Evolutionary conservation across 2,797 vertebrate genomes (phyloP), one percentile per base, ranked within the genome.

Genomic region (Hephaestus fuliginosus): DNA sequence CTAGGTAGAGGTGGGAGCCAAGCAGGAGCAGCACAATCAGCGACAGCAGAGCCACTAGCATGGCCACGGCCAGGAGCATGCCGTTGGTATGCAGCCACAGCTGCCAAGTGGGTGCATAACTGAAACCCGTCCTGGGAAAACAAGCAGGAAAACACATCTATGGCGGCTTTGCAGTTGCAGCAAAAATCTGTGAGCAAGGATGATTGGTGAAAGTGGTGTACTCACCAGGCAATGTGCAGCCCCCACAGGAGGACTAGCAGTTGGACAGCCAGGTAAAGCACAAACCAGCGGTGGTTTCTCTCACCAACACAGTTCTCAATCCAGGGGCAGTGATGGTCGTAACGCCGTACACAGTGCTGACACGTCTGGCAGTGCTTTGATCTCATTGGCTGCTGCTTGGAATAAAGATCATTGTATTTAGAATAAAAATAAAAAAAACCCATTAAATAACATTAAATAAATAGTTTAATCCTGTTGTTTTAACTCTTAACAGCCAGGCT

Each of bases 281-380:
- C 89, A 68, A 99, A 99, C 92, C 97, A 95, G 5, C 96, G 97
- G 84, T 98, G 98, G 90, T 99, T 99, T 83, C 95, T 95, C 84
- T 99, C 98, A 0, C 98, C 98, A 0, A 99, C 96, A 0, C 98
- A 99, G 95, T 99, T 99, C 93, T 97, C 97, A 2, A 99, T 97
- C 98, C 98, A 99, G 69, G 98, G 98, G 71, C 98, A 99, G 93
- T 99, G 98, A 69, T 99, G 98, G 93, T 99, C 98, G 0, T 96
- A 99, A 17, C 98, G 96, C 5, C 97, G 96, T 2, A 99, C 97
- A 0, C 98, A 99, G 90, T 94, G 97, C 51, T 93, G 96, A 87
- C 98, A 99, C 0, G 95, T 95, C 78, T 95, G 96, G 88, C 98
- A 99, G 90, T 99, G 98, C 84, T 94, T 97, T 33, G 98, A 96